Percentiles rank a stretch among this genome's conserved stretches.
Evolutionary conservation across 2,797 vertebrate species (phyloP).

Genomic region (Rhodeus uyekii): DNA sequence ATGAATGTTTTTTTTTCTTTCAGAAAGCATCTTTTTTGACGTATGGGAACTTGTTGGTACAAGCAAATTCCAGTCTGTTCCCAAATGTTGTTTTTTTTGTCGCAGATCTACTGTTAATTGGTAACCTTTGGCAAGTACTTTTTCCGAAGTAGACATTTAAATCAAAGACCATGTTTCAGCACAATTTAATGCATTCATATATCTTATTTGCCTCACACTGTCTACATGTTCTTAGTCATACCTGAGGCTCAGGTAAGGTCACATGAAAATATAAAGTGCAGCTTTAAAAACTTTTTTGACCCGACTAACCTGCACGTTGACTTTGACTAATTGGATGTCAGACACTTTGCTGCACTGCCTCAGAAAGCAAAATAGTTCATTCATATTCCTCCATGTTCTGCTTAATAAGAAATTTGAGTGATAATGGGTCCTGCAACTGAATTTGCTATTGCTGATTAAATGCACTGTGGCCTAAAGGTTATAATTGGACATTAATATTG

Average conservation of each 20-base stretch:
- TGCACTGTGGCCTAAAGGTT: slow-evolving; percentile 1
- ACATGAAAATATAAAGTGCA: slow-evolving; percentile 47
- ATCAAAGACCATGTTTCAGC: slow-evolving; percentile 24
- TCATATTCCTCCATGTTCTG: slow-evolving; percentile 54
- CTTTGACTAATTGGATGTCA: slow-evolving; percentile 63
- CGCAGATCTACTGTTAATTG: not conserved
- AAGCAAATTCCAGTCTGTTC: not conserved
- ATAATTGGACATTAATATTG: not conserved
- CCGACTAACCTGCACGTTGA: slow-evolving; percentile 55
- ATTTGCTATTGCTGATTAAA: slow-evolving; percentile 13
- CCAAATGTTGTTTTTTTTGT: not conserved
- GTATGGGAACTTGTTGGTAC: not conserved
- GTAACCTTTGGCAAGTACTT: not conserved
- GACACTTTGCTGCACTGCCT: slow-evolving; percentile 38
- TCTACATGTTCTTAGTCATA: slow-evolving; percentile 13
- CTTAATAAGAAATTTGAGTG: slow-evolving; percentile 53
- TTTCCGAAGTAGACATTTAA: slow-evolving; percentile 23
- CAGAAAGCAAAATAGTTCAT: slow-evolving; percentile 57
- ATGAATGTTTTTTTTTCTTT: not conserved
- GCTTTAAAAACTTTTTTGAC: slow-evolving; percentile 59
- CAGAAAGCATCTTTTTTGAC: slow-evolving; percentile 4
- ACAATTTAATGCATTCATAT: slow-evolving; percentile 45
- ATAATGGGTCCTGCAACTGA: slow-evolving; percentile 40
- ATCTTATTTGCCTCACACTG: not conserved
- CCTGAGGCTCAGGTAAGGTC: slow-evolving; percentile 38